These are phyloP conservation scores for Muscicapa adusta DNA, from an alignment of 2,113 vertebrate genomes.

Conservation along the genomic window DNA sequence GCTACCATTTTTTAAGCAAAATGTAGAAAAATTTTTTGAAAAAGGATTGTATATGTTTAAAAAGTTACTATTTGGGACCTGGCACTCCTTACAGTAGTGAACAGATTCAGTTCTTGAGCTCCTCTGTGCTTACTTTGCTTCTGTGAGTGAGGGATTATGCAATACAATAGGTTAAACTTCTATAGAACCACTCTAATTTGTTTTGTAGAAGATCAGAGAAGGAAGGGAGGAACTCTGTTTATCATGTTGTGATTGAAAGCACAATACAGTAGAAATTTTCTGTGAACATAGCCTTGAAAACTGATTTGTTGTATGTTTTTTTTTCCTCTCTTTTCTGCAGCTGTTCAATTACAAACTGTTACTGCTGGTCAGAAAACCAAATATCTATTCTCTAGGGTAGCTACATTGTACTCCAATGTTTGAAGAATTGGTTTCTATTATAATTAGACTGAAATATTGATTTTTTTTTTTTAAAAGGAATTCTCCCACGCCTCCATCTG, in stretches of 20 bases:
- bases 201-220: not conserved
- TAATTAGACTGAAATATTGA: slow-evolving; percentile 13
- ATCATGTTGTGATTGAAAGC: not conserved
- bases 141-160: not conserved
- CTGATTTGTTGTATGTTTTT: slow-evolving; percentile 39
- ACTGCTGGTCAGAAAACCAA: slow-evolving; percentile 42
- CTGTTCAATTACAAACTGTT: slow-evolving; percentile 27
- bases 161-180: not conserved
- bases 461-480: not conserved
- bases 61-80: not conserved
- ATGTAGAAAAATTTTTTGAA: not conserved
- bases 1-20: not conserved
- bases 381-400: slow-evolving; percentile 15
- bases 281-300: slow-evolving; percentile 14
- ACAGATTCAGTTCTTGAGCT: not conserved
- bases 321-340: slow-evolving; percentile 31
- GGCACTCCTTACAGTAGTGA: not conserved
- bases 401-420: not conserved
- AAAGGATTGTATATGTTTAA: not conserved
- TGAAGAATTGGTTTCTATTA: slow-evolving; percentile 30
- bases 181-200: not conserved
- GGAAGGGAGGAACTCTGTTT: not conserved
- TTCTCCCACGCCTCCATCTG: not conserved
- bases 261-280: not conserved
- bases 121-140: not conserved